Base-by-base conservation (phyloP, 2,113 vertebrate species). In the Tupaia tana region DNA sequence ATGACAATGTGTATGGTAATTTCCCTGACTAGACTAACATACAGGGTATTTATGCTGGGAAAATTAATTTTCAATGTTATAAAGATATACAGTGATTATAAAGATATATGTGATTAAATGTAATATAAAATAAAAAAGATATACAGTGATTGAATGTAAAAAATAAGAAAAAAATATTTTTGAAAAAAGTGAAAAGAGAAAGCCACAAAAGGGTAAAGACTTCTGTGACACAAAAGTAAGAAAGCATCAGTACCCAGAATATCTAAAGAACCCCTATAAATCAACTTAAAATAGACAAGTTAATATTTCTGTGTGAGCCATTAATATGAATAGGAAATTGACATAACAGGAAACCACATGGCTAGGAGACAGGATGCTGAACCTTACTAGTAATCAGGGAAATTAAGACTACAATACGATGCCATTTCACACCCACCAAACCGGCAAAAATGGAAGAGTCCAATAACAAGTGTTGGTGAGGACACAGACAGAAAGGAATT, bases 181-280 rank as follows among this genome's bases (percentile, higher is more conserved):
- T 43, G 1, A 20, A 71, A 91, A 95, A 90, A 16, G 7, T 20
- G 64, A 71, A 24, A 86, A 86, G 13, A 73, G 11, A 71, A 71
- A 71, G 22, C 52, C n/a, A 79, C 15, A 63, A 92, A 71, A 18
- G 61, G 63, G 20, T 91, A 14, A 94, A 88, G 7, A 78, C 13
- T 61, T 89, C n/a, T 90, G 19, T 58, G 22, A 52, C 52, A 89
- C 66, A 71, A n/a, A 90, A 90, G 59, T 93, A 61, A 89, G 56
- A 90, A 95, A 90, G 59, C 58, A 85, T 91, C 43, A 43, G 14
- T 16, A 82, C 31, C 13, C 6, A 74, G 31, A 86, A 64, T 56
- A 86, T 16, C 81, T 13, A 82, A 93, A 88, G 71, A 95, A 74
- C 10, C 29, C 29, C 11, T 88, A 74, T 7, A 91, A 91, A 94